Evolutionary conservation across 2,888 invertebrate species (phyloP).

Genomic region (Anoplius nigerrimus): DNA sequence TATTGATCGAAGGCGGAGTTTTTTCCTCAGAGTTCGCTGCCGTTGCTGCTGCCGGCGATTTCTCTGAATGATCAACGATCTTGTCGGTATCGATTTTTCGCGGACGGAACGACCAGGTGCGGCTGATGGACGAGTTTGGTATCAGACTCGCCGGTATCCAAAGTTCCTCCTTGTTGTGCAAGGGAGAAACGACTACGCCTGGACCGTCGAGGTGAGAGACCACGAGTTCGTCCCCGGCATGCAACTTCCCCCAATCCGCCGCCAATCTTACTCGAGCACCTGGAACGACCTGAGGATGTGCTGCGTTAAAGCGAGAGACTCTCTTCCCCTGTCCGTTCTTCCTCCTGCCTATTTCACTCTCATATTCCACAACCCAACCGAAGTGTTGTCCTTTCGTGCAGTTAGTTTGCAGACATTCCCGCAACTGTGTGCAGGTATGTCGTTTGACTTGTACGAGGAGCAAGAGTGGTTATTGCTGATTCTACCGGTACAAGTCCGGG

Average conservation of each 20-base stretch:
- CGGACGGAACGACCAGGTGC: conserved; percentile 72
- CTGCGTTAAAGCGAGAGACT: conserved; percentile 21
- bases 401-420: no score
- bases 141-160: conserved; percentile 74
- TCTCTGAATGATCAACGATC: conserved; percentile 21
- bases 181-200: conserved; percentile 67
- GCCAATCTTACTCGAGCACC: conserved; percentile 70
- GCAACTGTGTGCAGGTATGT: background rate
- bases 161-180: conserved; percentile 68
- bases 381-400: no score
- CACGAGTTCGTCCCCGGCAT: conserved; percentile 70
- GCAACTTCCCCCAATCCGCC: conserved; percentile 72
- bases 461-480: no score
- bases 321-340: background rate
- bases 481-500: background rate
- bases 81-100: conserved; percentile 62
- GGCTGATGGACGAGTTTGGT: conserved; percentile 70
- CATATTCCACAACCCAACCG: no score
- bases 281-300: conserved; percentile 67
- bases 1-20: conserved; percentile 57
- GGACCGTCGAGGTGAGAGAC: conserved; percentile 70
- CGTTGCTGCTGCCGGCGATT: background rate
- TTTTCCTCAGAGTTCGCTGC: conserved; percentile 30
- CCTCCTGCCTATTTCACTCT: no score
- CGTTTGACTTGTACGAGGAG: background rate